A percentile compares a stretch with the other conserved stretches of the same genome.
Evolutionary conservation across 2,797 vertebrate genomes (phyloP).

Genomic region (Mus minutoides): DNA sequence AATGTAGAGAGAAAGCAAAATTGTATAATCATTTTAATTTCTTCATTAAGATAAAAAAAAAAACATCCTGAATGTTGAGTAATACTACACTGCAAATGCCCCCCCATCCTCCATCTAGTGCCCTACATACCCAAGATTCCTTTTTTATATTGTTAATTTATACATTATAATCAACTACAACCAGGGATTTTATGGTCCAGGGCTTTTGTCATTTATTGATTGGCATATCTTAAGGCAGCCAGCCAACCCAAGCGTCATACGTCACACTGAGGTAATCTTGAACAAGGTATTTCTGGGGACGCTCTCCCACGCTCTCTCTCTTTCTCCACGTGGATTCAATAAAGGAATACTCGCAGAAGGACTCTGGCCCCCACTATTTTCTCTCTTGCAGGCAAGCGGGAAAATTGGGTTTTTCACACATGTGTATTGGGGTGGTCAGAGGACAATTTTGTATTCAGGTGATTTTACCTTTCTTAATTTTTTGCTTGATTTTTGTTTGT

Average conservation of each 20-base stretch:
- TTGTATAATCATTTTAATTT: background rate
- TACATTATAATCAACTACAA: background rate
- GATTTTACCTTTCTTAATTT: background rate
- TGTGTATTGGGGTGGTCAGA: no score
- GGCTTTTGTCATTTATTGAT: background rate
- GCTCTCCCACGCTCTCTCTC: no score
- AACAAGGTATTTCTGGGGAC: no score
- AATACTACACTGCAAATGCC: background rate
- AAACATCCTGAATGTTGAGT: background rate
- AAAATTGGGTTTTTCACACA: no score
- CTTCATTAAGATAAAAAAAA: background rate
- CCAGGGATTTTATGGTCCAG: background rate
- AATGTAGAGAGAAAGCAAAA: background rate
- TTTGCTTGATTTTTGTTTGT: background rate
- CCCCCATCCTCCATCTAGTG: background rate
- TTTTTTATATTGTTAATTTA: background rate
- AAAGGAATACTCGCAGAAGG: no score
- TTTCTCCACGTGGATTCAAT: no score
- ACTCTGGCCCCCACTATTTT: no score
- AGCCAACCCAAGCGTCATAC: no score
- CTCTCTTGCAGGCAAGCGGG: no score
- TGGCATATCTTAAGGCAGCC: no score
- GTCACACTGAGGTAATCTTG: no score
- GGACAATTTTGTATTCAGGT: background rate
- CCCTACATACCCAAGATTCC: accelerated